These are phyloP conservation scores for Limanda limanda DNA, from an alignment of 2,113 vertebrate genomes.

Conservation along the genomic window DNA sequence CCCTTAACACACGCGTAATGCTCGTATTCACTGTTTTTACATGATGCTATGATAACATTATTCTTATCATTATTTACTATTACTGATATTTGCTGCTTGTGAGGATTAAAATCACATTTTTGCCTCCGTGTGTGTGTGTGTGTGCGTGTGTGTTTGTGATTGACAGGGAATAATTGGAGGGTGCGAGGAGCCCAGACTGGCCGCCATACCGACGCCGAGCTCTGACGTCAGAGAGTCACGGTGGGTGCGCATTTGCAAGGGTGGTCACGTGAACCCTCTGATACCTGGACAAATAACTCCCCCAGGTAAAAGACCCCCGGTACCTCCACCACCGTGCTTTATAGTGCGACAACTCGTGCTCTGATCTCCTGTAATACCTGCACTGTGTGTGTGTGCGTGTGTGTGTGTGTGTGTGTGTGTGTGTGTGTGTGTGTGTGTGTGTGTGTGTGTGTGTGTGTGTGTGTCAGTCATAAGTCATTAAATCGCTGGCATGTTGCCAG, in stretches of 20 bases:
- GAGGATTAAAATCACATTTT: background rate
- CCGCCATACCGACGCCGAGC: conserved; percentile 88
- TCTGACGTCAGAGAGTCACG: conserved; percentile 87
- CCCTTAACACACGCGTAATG: conserved; percentile 40
- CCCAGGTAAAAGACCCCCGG: conserved; percentile 38
- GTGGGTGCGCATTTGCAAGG: background rate
- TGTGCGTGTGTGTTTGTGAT: conserved; percentile 44
- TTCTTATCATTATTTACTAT: background rate
- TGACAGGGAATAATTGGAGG: conserved; percentile 73
- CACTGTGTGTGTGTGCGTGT: conserved; percentile 35
- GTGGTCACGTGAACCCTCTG: conserved; percentile 11
- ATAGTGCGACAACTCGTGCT: conserved; percentile 7
- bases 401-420: conserved; percentile 31
- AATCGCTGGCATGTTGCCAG: conserved; percentile 72
- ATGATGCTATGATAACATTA: background rate
- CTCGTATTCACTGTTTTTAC: background rate
- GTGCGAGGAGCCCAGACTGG: conserved; percentile 45
- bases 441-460: conserved; percentile 44
- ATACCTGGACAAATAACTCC: conserved; percentile 39
- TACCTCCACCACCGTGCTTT: conserved; percentile 10
- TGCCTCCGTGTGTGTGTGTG: background rate
- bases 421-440: conserved; percentile 49
- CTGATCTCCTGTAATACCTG: conserved; percentile 36
- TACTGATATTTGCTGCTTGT: background rate
- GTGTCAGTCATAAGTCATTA: conserved; percentile 70